Evolutionary conservation across 1,140 invertebrate genomes (phyloP), one percentile per base, ranked within the genome.

Genomic region (Sipha flava): DNA sequence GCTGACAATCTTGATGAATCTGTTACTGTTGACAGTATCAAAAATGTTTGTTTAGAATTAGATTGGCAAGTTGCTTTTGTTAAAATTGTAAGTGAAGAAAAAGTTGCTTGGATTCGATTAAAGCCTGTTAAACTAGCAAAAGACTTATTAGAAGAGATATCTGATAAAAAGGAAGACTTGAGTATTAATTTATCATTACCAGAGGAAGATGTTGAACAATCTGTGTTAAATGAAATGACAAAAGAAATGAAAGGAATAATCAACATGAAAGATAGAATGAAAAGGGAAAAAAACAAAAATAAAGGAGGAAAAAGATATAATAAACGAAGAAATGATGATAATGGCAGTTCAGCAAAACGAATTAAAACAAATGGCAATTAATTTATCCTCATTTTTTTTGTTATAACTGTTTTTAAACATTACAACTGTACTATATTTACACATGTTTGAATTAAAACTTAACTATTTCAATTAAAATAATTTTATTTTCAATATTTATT

Each of bases 1-100:
- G 73, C 37, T 59, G 34, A 40, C n/a, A 59, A 59, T 12, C 14
- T 77, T 16, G 21, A 52, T 9, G 34, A 43, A 21, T 10, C 21
- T 43, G 31, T 57, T 23, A 57, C 73, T 26, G 73, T 77, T 18
- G 73, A 77, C 0, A 29, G 26, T 40, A 77, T 77, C 4, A 77
- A 77, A 77, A 21, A 29, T 10, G 37, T 77, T 59, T 77, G 73
- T 2, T 18, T 5, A 1, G 34, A 16, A 21, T 59, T 57, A 10
- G 73, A 77, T 40, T 77, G 73, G 73, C 52, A 59, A 77, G 73
- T 77, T 10, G 52, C 73, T 3, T 77, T 77, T 77, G 73, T 77
- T 4, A 77, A 77, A 59, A 59, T 77, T 26, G 52, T 23, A 1
- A 21, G 43, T 26, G 23, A 59, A 0, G 3, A 77, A 43, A 40